Conservation (phyloP, 1,140 invertebrate genomes). For the Drosophila setifemur region DNA sequence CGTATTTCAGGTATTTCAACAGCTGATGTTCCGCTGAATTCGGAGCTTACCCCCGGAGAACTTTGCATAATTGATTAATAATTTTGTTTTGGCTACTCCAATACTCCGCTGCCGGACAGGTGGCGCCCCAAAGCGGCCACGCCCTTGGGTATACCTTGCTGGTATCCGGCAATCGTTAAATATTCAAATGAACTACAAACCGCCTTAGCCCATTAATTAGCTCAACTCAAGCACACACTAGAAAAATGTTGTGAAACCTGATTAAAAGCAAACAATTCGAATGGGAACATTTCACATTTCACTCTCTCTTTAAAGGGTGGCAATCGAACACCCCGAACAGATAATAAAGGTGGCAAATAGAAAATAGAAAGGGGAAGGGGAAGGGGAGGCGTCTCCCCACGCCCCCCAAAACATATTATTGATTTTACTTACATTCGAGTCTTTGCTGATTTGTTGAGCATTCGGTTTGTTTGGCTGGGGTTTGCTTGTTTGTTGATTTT, state of each 20-base stretch:
- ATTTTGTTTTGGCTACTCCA: too few relatives aligned
- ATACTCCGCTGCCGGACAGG: too few relatives aligned
- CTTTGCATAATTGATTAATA: constrained; percentile 57
- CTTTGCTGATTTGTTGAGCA: constrained; percentile 49
- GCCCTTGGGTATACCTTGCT: constrained; percentile 6
- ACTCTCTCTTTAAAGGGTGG: constrained; percentile 1
- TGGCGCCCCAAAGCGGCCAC: constrained; percentile 27
- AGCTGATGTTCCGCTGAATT: neutral
- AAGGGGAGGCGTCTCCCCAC: constrained; percentile 1
- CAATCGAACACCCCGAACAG: neutral
- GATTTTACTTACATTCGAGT: constrained; percentile 50
- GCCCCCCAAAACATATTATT: constrained; percentile 22
- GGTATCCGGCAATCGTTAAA: constrained; percentile 24
- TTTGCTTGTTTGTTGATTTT: constrained; percentile 47
- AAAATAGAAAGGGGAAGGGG: neutral
- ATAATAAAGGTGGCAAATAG: neutral
- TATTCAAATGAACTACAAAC: constrained; percentile 49
- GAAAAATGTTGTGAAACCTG: constrained; percentile 36
- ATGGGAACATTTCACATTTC: constrained; percentile 18
- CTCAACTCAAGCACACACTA: constrained; percentile 18
- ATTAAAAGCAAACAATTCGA: constrained; percentile 37
- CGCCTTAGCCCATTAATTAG: constrained; percentile 43
- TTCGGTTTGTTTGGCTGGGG: constrained; percentile 33
- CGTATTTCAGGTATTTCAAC: constrained; percentile 19
- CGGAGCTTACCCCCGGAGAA: constrained; percentile 27